These are phyloP conservation scores for Crocallis elinguaria DNA, from an alignment of 2,888 invertebrate species.

Conservation along the genomic window DNA sequence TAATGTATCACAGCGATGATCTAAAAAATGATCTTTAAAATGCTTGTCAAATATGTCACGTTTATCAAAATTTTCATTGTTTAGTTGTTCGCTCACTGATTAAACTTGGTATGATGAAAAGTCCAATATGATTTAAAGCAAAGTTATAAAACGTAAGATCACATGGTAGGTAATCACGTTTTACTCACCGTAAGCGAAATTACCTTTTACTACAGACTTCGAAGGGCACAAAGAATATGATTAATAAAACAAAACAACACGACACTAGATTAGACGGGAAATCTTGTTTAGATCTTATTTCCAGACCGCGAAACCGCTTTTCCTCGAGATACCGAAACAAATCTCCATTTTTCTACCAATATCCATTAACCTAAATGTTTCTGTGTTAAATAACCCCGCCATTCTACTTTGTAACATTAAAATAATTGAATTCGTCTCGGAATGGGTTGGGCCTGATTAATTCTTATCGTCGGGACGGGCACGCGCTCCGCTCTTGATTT, in stretches of 20 bases:
- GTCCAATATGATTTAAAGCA: not conserved
- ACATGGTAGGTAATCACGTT: slow-evolving; percentile 9
- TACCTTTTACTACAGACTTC: slow-evolving; percentile 10
- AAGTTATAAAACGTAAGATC: slow-evolving; percentile 4
- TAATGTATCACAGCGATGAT: too few species aligned
- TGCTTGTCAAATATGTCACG: too few species aligned
- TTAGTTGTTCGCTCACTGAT: too few species aligned
- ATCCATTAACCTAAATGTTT: slow-evolving; percentile 45
- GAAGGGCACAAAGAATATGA: slow-evolving; percentile 16
- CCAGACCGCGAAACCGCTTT: slow-evolving; percentile 18
- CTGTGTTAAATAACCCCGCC: slow-evolving; percentile 43
- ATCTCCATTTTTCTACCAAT: slow-evolving; percentile 39
- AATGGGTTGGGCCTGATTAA: slow-evolving; percentile 43
- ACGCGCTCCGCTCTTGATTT: slow-evolving; percentile 34
- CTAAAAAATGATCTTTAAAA: too few species aligned
- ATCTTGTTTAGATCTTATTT: slow-evolving; percentile 24
- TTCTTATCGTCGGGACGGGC: slow-evolving; percentile 39
- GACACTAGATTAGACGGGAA: slow-evolving; percentile 19
- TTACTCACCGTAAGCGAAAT: slow-evolving; percentile 12
- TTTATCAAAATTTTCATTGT: too few species aligned
- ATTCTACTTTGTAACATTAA: slow-evolving; percentile 44
- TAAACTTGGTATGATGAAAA: not conserved
- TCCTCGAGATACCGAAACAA: slow-evolving; percentile 33
- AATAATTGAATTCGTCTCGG: slow-evolving; percentile 43
- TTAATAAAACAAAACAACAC: slow-evolving; percentile 25